Conservation (phyloP, 2,797 vertebrate species). For the Iguana delicatissima region DNA sequence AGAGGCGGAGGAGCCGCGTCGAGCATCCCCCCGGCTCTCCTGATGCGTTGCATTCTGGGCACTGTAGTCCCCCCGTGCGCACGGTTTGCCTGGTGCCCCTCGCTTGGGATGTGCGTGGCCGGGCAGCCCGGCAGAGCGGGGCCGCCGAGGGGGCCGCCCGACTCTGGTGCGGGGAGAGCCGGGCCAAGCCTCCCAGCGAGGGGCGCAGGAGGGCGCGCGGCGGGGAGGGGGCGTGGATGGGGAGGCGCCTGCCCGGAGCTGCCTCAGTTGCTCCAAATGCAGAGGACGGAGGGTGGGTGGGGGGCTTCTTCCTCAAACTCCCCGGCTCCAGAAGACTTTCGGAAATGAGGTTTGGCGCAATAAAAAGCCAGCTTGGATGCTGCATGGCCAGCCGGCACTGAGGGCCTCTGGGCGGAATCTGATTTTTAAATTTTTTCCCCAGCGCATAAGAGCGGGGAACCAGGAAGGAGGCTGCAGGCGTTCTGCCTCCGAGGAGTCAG, state of each 20-base stretch:
- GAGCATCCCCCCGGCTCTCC: background rate
- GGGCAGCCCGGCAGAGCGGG: background rate
- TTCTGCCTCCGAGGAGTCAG: too few species aligned
- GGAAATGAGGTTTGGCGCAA: too few species aligned
- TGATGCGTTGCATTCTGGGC: background rate
- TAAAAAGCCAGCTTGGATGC: too few species aligned
- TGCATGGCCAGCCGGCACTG: too few species aligned
- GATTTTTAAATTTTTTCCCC: too few species aligned
- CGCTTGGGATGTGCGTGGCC: background rate
- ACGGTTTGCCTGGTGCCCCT: background rate
- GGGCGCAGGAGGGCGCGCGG: too few species aligned
- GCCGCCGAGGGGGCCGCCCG: background rate
- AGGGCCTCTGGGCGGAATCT: too few species aligned
- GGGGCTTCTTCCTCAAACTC: background rate
- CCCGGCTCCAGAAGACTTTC: too few species aligned
- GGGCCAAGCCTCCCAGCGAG: too few species aligned
- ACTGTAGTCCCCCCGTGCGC: background rate
- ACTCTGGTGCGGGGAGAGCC: too few species aligned
- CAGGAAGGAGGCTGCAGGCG: too few species aligned
- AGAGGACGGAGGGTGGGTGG: background rate
- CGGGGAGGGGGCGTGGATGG: background rate
- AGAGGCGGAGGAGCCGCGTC: background rate
- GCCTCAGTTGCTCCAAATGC: background rate
- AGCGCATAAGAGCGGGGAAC: too few species aligned
- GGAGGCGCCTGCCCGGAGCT: background rate